phyloP scores from a whole-genome alignment of 2,113 vertebrate species.

The Lucifuga dentata region DNA sequence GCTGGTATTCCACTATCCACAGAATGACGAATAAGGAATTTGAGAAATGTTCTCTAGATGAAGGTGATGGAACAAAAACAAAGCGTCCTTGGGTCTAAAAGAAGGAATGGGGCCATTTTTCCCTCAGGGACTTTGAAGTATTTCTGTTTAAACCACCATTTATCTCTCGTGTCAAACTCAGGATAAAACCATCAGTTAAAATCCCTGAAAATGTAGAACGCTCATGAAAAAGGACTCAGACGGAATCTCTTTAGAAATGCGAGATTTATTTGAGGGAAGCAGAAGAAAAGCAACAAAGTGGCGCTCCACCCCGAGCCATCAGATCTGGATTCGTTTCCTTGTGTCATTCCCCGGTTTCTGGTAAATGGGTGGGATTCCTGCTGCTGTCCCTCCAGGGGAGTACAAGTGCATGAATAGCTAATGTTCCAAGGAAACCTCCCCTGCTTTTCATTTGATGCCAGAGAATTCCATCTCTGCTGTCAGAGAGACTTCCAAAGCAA shows the following conservation, averaged over 20 bases:
- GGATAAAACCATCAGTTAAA: conserved; percentile 8
- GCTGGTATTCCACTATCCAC: not conserved
- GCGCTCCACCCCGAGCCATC: conserved; percentile 38
- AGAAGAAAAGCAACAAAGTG: conserved; percentile 19
- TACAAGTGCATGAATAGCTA: conserved; percentile 67
- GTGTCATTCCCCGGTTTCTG: conserved; percentile 56
- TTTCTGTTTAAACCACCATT: conserved; percentile 21
- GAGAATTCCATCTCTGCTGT: conserved; percentile 55
- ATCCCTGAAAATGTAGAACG: conserved; percentile 22
- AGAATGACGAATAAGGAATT: conserved; percentile 2
- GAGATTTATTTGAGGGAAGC: conserved; percentile 9
- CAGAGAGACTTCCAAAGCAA: too few relatives aligned
- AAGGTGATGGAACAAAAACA: conserved; percentile 12
- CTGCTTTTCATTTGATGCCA: conserved; percentile 74
- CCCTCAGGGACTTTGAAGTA: conserved; percentile 10
- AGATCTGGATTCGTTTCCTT: conserved; percentile 61
- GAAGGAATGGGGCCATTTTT: not conserved
- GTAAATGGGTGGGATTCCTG: conserved; percentile 74
- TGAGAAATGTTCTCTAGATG: not conserved
- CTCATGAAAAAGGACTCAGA: too few relatives aligned
- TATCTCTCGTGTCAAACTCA: conserved; percentile 21
- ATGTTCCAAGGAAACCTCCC: conserved; percentile 52
- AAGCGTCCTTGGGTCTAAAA: too few relatives aligned
- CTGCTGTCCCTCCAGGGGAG: conserved; percentile 61
- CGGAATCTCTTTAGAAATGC: not conserved